These are phyloP conservation scores for Lophotriccus pileatus DNA, from an alignment of 2,797 vertebrate genomes.

Conservation along the genomic window DNA sequence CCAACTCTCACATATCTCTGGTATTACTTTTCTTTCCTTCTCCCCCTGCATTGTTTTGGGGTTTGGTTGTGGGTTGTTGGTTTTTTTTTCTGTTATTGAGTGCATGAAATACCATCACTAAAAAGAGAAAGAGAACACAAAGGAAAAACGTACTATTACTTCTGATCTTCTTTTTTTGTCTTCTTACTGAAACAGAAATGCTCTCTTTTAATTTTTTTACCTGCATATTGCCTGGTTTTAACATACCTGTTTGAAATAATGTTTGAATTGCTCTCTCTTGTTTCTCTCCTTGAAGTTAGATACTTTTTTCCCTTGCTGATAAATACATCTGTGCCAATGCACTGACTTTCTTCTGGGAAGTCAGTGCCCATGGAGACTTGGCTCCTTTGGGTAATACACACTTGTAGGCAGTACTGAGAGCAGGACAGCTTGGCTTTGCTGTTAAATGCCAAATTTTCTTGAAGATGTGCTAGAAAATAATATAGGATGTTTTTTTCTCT, in stretches of 20 bases:
- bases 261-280: not conserved
- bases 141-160: not conserved
- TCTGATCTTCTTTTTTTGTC: not conserved
- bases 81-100: not conserved
- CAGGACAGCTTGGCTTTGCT: not conserved
- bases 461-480: not conserved
- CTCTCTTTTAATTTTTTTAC: not conserved
- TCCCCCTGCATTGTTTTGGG: not conserved
- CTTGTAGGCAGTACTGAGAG: not conserved
- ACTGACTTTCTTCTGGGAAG: not conserved
- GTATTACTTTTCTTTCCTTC: not conserved
- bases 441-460: not conserved
- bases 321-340: not conserved
- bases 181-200: not conserved
- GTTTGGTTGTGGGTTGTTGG: not conserved
- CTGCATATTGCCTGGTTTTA: not conserved
- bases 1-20: not conserved
- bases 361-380: fast-evolving
- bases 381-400: not conserved
- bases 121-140: not conserved
- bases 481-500: not conserved
- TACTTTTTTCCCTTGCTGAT: not conserved
- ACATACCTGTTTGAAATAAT: not conserved
- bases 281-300: not conserved
- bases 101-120: not conserved